Base-by-base conservation (phyloP, 2,797 vertebrate genomes). In the Alauda arvensis region DNA sequence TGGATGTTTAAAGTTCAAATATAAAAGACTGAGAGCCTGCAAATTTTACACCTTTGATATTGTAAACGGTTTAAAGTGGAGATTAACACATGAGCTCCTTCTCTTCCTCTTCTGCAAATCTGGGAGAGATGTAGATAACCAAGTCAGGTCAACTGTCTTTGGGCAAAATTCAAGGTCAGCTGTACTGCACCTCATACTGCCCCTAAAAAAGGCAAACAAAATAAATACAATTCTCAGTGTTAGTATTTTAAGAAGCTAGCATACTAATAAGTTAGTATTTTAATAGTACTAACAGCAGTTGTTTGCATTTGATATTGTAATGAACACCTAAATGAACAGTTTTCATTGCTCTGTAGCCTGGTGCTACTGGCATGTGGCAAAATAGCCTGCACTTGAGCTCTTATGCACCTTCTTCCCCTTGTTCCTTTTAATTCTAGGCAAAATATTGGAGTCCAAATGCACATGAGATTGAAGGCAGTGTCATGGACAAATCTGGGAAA, bases 391-490 rank as follows among this genome's bases (percentile, higher is more conserved):
- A 13, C 29, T 52, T 69, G 24, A 63, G 24, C 37, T 72, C 21
- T 39, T 39, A 28, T 1, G 25, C 15, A 61, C 19, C 19, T 31
- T 78, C 71, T 69, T 67, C 23, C 14, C 34, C 40, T 46, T 57
- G 31, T 71, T 82, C 51, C 29, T 68, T 94, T 93, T 87, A 53
- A 56, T 89, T 80, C 55, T 95, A 99, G 99, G 98, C 98, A 21
- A 99, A 98, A 88, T 99, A 99, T 79, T 99, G 99, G 99, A 99
- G 97, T 96, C 98, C 99, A 20, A 98, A 98, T 28, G 97, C 98
- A 75, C 98, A 99, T 28, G 98, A 99, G 94, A 98, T 99, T 62
- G 98, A 99, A 97, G 99, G 98, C 74, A 96, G 96, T 0, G 95
- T 99, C 33, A 95, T 97, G 28, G 98, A 99, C 93, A 97, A 96